A percentile compares a stretch with the other conserved stretches of the same genome.
Conservation (phyloP, 1,140 invertebrate species). For the Heliothis virescens region DNA sequence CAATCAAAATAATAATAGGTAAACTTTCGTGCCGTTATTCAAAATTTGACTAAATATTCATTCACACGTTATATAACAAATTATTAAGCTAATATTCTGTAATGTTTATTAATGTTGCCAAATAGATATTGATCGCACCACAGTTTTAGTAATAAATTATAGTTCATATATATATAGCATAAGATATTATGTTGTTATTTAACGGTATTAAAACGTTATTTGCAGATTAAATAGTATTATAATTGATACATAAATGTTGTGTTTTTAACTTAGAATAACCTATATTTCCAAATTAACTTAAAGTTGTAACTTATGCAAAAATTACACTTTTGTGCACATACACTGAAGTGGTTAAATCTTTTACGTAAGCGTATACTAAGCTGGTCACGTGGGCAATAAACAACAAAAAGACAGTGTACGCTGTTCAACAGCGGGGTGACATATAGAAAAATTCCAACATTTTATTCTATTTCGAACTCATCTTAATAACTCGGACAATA, state of each 20-base stretch:
- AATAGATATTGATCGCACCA: not conserved
- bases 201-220: not conserved
- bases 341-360: not conserved
- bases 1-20: not conserved
- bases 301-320: not conserved
- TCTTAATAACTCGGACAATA: slow-evolving; percentile 76
- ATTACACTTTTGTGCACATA: not conserved
- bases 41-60: not conserved
- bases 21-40: not conserved
- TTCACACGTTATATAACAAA: not conserved
- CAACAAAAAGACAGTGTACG: slow-evolving; percentile 66
- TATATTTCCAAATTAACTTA: no score
- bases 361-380: not conserved
- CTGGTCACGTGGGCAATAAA: slow-evolving; percentile 47
- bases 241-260: not conserved
- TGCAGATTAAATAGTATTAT: not conserved
- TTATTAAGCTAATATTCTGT: not conserved
- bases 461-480: slow-evolving; percentile 72
- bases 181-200: not conserved
- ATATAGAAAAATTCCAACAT: slow-evolving; percentile 67
- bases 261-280: no score
- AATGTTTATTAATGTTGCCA: not conserved
- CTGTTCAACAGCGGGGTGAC: slow-evolving; percentile 66
- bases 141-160: not conserved
- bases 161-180: slow-evolving; percentile 4